Conservation (phyloP, 2,888 invertebrate genomes). For the Zootermopsis nevadensis region DNA sequence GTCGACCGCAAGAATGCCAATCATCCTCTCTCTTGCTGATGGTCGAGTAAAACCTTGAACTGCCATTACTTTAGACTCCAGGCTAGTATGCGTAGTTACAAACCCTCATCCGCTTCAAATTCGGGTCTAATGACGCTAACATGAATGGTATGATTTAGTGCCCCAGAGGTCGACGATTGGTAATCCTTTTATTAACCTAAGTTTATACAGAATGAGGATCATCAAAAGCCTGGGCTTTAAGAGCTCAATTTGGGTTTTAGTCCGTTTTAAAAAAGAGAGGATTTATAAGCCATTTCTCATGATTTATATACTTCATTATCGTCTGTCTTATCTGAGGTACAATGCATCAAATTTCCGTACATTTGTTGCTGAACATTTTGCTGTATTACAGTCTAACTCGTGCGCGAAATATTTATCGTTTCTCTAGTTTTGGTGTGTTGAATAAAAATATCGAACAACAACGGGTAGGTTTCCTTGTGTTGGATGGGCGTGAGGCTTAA, state of each 20-base stretch:
- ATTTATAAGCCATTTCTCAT: background rate
- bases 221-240: background rate
- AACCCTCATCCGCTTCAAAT: slow-evolving; percentile 8
- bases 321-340: no score
- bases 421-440: no score
- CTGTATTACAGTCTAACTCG: no score
- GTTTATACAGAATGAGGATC: background rate
- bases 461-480: no score
- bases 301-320: background rate
- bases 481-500: no score
- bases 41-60: background rate
- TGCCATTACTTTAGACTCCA: background rate
- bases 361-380: no score
- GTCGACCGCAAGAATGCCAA: slow-evolving; percentile 45
- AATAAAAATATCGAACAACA: no score
- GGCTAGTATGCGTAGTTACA: background rate
- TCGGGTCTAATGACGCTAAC: background rate
- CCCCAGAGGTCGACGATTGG: background rate
- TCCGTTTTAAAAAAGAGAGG: background rate
- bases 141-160: background rate
- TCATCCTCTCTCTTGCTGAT: slow-evolving; percentile 33
- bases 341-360: no score
- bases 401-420: no score
- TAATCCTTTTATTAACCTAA: background rate
- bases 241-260: background rate